Base-by-base conservation (phyloP, 2,888 invertebrate genomes). In the Ectobius pallidus region DNA sequence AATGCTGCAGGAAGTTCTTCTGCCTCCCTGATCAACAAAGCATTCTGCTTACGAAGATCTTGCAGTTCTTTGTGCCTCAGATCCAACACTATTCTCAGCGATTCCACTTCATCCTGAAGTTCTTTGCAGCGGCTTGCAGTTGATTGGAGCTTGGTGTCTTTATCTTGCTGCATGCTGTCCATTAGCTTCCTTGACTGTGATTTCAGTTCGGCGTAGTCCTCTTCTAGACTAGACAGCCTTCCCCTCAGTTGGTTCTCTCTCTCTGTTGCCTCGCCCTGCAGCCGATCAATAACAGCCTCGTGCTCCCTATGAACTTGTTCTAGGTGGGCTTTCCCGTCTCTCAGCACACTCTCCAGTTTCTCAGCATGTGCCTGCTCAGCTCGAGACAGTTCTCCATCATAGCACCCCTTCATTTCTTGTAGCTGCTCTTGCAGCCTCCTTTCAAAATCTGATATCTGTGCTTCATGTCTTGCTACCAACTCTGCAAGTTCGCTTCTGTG, bases 11-110 rank as follows among this genome's bases (percentile, higher is more conserved):
- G 89, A 76, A 96, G 87, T 72, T 91, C 88, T 78, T 94, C 94
- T 16, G 92, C 90, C 80, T 93, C 92, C 32, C 89, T 88, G 52
- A 87, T 84, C 69, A 92, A 86, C 78, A 92, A 90, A 27, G 90
- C 88, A 72, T 91, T 88, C 72, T 90, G 88, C 78, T 90, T 90
- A 61, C 91, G 87, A 63, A 97, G 85, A 20, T 92, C 90, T 0
- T 91, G 90, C 79, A 95, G 89, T 84, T 97, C 96, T 27, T 91
- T 90, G 81, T 94, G 94, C 80, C 94, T 92, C 80, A 97, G 85
- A 78, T 97, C 97, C 74, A 97, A 86, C 2, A 97, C 97, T 44
- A 92, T 91, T 76, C 94, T 89, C 74, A 97, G 85, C 20, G 96
- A 96, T 78, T 92, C 91, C 1, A 92, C 91, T 83, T 95, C 92